phyloP scores from a whole-genome alignment of 2,113 vertebrate genomes.

The Prunella himalayana region DNA sequence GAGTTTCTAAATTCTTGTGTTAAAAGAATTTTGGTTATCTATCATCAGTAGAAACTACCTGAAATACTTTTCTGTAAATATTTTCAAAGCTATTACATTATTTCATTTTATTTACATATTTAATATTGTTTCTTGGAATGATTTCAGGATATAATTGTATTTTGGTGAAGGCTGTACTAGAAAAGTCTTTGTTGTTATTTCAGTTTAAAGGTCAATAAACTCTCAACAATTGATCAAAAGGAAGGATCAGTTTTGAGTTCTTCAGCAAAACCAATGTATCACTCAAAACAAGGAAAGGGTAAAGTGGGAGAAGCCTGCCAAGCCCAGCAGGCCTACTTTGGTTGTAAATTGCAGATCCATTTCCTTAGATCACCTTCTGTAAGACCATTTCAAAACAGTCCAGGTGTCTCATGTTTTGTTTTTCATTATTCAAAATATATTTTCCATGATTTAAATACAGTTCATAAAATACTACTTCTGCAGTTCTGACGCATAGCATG shows the following conservation, averaged over 20 bases:
- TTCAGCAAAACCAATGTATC: neutral
- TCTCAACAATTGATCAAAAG: neutral
- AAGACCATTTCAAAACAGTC: neutral
- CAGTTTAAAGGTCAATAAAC: neutral
- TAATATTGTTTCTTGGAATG: neutral
- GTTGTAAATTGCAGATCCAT: neutral
- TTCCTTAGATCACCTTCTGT: neutral
- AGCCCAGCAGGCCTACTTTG: neutral
- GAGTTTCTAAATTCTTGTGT: neutral
- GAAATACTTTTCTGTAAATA: neutral
- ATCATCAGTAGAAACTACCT: neutral
- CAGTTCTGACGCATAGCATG: neutral
- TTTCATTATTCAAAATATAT: neutral
- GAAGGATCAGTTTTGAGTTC: neutral
- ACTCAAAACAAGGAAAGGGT: neutral
- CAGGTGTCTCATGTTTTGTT: neutral
- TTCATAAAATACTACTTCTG: neutral
- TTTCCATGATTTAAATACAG: neutral
- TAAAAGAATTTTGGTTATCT: neutral
- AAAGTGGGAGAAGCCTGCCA: neutral
- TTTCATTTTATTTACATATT: neutral
- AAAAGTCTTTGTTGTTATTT: neutral
- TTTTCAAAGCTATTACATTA: neutral
- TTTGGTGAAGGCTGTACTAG: neutral
- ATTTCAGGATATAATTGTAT: neutral